Evolutionary conservation across 2,888 invertebrate genomes (phyloP).

Genomic region (Drosophila paramelanica): DNA sequence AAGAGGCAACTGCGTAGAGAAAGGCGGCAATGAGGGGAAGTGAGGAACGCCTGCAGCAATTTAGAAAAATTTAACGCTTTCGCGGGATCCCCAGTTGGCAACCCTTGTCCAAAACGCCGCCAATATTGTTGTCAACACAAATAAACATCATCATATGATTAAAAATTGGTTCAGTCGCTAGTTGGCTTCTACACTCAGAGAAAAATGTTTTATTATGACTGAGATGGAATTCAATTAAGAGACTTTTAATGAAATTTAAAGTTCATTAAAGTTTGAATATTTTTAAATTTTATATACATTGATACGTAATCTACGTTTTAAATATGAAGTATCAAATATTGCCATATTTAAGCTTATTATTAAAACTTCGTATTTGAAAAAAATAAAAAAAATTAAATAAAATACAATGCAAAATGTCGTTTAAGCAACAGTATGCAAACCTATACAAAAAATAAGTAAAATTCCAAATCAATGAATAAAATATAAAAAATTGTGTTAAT

Average conservation of each 20-base stretch:
- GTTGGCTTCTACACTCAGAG: constrained; percentile 7
- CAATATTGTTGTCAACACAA: constrained; percentile 76
- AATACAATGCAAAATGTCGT: too few relatives aligned
- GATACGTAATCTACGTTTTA: too few relatives aligned
- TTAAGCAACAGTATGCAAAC: too few relatives aligned
- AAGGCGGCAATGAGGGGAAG: neutral
- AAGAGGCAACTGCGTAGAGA: neutral
- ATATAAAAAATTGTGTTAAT: too few relatives aligned
- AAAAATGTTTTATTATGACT: neutral
- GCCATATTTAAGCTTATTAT: too few relatives aligned
- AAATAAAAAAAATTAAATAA: too few relatives aligned
- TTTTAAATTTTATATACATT: neutral
- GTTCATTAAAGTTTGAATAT: neutral
- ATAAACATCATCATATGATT: constrained; percentile 72
- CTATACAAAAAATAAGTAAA: too few relatives aligned
- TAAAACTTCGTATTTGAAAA: too few relatives aligned
- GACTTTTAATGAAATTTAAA: too few relatives aligned
- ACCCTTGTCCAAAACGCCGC: constrained; percentile 26
- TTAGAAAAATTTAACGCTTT: constrained; percentile 1
- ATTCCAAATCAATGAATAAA: too few relatives aligned
- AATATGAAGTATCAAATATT: too few relatives aligned
- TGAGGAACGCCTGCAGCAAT: neutral
- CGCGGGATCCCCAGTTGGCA: constrained; percentile 22
- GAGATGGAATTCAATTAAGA: too few relatives aligned
- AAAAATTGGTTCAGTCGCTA: constrained; percentile 31